Percentiles rank a stretch among this genome's conserved stretches.
phyloP scores from a whole-genome alignment of 1,140 invertebrate species.

The Drosophila suzukii region DNA sequence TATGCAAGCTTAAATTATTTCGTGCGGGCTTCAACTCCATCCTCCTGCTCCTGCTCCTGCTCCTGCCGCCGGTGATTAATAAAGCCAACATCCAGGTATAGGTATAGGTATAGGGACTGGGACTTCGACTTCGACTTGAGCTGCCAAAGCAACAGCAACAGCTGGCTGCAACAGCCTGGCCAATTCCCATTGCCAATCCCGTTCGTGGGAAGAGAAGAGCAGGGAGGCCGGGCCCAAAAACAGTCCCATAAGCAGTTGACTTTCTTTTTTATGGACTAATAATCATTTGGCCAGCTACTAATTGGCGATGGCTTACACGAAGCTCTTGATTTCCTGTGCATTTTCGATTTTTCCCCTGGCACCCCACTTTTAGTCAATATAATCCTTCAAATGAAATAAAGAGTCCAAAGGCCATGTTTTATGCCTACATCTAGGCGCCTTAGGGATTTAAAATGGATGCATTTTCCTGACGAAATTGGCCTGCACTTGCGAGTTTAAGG shows the following conservation, averaged over 20 bases:
- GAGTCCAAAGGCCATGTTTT: too few species aligned
- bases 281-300: slow-evolving; percentile 14
- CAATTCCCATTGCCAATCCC: slow-evolving; percentile 40
- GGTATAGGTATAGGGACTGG: not conserved
- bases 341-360: not conserved
- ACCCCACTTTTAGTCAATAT: too few species aligned
- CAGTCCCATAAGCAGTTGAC: slow-evolving; percentile 9
- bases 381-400: too few species aligned
- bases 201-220: slow-evolving; percentile 21
- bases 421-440: too few species aligned
- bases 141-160: slow-evolving; percentile 5
- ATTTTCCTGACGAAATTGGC: too few species aligned
- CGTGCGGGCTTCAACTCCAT: slow-evolving; percentile 25
- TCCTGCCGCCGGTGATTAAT: slow-evolving; percentile 57
- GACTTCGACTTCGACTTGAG: too few species aligned
- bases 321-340: slow-evolving; percentile 2
- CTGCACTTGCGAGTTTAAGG: too few species aligned
- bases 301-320: slow-evolving; percentile 24
- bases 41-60: not conserved
- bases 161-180: slow-evolving; percentile 60
- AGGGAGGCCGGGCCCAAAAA: slow-evolving; percentile 1
- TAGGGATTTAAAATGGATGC: too few species aligned
- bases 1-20: slow-evolving; percentile 65
- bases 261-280: slow-evolving; percentile 27
- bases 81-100: slow-evolving; percentile 37